Evolutionary conservation across 2,888 invertebrate genomes (phyloP).

Genomic region (Rosalia funebris): DNA sequence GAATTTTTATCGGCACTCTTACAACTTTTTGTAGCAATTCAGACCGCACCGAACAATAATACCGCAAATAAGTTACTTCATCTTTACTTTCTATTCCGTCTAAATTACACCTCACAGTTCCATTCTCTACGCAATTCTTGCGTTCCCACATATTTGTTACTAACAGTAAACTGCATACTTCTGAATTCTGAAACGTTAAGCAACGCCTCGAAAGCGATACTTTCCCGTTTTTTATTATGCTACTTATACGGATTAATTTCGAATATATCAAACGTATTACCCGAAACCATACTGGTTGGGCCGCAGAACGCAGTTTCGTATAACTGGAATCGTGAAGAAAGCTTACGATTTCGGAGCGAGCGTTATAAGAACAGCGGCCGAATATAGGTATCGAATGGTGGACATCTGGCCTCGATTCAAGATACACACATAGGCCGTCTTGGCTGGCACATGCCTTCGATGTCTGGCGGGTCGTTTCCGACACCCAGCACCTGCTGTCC

Average conservation of each 20-base stretch:
- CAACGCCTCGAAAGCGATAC: not conserved
- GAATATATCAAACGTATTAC: slow-evolving; percentile 2
- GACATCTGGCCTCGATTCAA: slow-evolving; percentile 30
- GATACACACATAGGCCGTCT: slow-evolving; percentile 14
- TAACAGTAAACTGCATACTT: not conserved
- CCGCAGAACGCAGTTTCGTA: slow-evolving; percentile 17
- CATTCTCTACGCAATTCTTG: not conserved
- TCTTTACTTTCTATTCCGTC: too few species aligned
- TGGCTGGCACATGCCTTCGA: slow-evolving; percentile 27
- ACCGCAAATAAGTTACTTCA: too few species aligned
- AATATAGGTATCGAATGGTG: too few species aligned
- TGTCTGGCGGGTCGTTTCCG: slow-evolving; percentile 16
- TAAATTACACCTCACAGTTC: too few species aligned
- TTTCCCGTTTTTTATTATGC: not conserved
- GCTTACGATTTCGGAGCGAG: slow-evolving; percentile 2
- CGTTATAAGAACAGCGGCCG: too few species aligned
- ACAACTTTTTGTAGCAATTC: too few species aligned
- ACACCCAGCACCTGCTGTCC: slow-evolving; percentile 29
- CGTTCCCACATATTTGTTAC: not conserved
- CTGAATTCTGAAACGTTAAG: not conserved
- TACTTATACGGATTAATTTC: slow-evolving; percentile 16
- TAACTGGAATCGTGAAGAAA: slow-evolving; percentile 11
- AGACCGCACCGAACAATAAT: too few species aligned
- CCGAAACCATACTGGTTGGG: slow-evolving; percentile 13
- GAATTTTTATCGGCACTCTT: too few species aligned